phyloP scores from a whole-genome alignment of 2,113 vertebrate genomes.

The Psilopogon haemacephalus region DNA sequence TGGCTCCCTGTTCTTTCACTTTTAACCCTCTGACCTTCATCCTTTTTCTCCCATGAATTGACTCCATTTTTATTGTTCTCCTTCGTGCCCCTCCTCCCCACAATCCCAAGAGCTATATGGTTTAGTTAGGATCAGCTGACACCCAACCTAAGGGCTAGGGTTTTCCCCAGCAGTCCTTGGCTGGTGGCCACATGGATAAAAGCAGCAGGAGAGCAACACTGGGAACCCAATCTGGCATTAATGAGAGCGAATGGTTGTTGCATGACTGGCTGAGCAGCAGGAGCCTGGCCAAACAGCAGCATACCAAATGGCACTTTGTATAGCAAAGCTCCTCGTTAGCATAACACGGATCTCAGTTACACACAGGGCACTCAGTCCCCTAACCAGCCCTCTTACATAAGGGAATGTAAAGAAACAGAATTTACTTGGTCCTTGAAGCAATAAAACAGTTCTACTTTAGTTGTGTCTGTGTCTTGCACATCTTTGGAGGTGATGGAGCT shows the following conservation, averaged over 20 bases:
- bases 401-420: not conserved
- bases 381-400: not conserved
- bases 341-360: not conserved
- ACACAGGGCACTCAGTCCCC: not conserved
- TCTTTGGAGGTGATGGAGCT: not conserved
- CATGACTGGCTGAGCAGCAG: not conserved
- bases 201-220: not conserved
- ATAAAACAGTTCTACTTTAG: not conserved
- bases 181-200: not conserved
- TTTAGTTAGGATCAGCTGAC: slow-evolving; percentile 31
- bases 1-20: not conserved
- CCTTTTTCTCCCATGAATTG: not conserved
- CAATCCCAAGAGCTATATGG: not conserved
- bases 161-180: slow-evolving; percentile 47
- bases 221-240: slow-evolving; percentile 38
- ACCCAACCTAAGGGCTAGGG: not conserved
- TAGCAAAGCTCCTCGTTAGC: not conserved
- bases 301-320: not conserved
- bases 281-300: not conserved
- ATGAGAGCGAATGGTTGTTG: not conserved
- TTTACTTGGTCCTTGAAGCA: not conserved
- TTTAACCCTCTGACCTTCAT: not conserved
- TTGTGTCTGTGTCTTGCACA: not conserved
- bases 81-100: not conserved
- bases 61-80: not conserved